Base-by-base conservation (phyloP, 2,888 invertebrate species). In the Crossocerus cetratus region DNA sequence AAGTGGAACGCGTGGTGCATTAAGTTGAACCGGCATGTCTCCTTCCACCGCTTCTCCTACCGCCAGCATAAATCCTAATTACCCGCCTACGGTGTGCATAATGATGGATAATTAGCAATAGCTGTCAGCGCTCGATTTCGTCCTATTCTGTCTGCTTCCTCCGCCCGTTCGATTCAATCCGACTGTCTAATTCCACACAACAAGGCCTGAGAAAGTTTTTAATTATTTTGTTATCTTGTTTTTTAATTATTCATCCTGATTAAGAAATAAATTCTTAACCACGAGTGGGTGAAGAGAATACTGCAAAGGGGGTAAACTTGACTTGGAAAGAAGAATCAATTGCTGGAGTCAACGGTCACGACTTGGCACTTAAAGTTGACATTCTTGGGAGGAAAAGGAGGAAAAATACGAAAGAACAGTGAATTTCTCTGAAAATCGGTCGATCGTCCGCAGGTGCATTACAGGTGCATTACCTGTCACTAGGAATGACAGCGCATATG, bases 41-140 rank as follows among this genome's bases (percentile, higher is more conserved):
- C 63, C 61, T 66, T 54, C 60, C 49, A 21, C 57, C 16, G 73
- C 76, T 74, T 84, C 88, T 86, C 84, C 32, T 32, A 75, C 71
- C 80, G 83, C 76, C 80, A 79, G 75, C 82, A 85, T 88, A 87
- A 88, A 87, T 88, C 78, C 84, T 83, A 86, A 86, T 87, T 88
- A 86, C 78, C 81, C 81, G 83, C 82, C 83, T 82, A 80, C 81
- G 76, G 77, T 58, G 82, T 79, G 81, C 82, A 84, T 84, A 87
- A 87, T 86, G 84, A 84, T 82, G 81, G 83, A 85, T 86, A 86
- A 88, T 88, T 85, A 86, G 81, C 78, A 72, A 73, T 69, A 70
- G 70, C 74, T 78, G 77, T 75, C 76, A 77, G 76, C 79, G 58
- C 59, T 70, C 63, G 23, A 64, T 69, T 61, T 77, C 66, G 60